Base-by-base conservation (phyloP, 2,888 invertebrate species). In the Mythimna loreyi region DNA sequence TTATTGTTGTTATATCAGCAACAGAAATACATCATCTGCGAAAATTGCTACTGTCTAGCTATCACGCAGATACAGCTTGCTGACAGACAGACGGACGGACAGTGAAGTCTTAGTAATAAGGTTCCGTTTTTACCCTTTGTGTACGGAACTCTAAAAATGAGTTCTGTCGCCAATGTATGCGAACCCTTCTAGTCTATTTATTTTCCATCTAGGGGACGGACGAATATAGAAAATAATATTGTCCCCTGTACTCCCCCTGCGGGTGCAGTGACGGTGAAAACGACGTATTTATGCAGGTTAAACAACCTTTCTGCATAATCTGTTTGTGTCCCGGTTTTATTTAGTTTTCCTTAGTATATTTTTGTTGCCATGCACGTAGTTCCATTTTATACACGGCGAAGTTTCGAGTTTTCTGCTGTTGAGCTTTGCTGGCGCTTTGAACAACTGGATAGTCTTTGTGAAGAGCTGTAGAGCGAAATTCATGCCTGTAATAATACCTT, bases 261-360 rank as follows among this genome's bases (percentile, higher is more conserved):
- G 56, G 50, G 43, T 53, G 67, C 36, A 56, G 50, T 52, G 45
- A 50, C 47, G 56, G 56, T 52, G 43, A 61, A 55, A 71, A 78
- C 67, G 68, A 47, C 9, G 45, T 58, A 55, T 78, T 66, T 75
- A 75, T 78, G 23, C 72, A 72, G 65, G 65, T 56, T 60, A 66
- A 74, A 67, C 63, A 63, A 72, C 50, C 61, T 63, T 49, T 55
- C 67, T 66, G 75, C 75, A 79, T 79, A 78, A 78, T 72, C 75
- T 60, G 47, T 67, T 62, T 65, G 36, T 59, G 59, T 56, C 28
- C 21, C 16, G 49, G 30, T 21, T 61, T 59, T 52, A 55, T 56
- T 57, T 56, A 21, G 49, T 65, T 64, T 40, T 23, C 52, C 21
- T 30, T 11, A 21, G 23, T 43, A 59, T 56, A 49, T 60, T 45